Conservation (phyloP, 2,888 invertebrate genomes). For the Cetonia aurata region DNA sequence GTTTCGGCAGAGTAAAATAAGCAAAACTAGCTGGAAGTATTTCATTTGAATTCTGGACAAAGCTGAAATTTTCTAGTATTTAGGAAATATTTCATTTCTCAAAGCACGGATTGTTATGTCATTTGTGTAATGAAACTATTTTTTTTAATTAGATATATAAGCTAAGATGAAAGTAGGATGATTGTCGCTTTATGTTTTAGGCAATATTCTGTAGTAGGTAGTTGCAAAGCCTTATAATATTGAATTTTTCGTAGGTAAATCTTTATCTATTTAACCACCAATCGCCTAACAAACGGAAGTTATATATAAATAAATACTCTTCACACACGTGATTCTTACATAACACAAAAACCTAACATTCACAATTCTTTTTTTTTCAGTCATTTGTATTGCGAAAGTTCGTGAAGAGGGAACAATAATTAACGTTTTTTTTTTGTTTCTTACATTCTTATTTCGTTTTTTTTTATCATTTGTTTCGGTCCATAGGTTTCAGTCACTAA, state of each 20-base stretch:
- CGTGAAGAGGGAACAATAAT: slow-evolving; percentile 5
- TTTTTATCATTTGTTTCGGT: slow-evolving; percentile 18
- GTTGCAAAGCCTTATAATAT: neutral
- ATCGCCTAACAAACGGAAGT: slow-evolving; percentile 11
- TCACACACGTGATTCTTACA: slow-evolving; percentile 29
- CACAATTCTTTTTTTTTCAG: slow-evolving; percentile 13
- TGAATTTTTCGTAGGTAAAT: slow-evolving; percentile 2
- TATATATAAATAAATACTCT: slow-evolving; percentile 11
- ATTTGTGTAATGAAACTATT: too few relatives aligned
- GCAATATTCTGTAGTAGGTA: too few relatives aligned
- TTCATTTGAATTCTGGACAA: too few relatives aligned
- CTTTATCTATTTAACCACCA: slow-evolving; percentile 12
- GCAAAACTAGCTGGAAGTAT: too few relatives aligned
- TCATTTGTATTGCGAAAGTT: slow-evolving; percentile 19
- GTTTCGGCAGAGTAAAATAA: too few relatives aligned
- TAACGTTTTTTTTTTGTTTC: neutral
- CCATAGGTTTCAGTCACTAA: slow-evolving; percentile 27
- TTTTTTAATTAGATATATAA: too few relatives aligned
- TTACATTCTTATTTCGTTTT: neutral
- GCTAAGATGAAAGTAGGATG: too few relatives aligned
- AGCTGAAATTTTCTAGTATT: too few relatives aligned
- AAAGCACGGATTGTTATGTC: too few relatives aligned
- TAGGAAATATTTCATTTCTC: too few relatives aligned
- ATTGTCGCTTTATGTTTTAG: too few relatives aligned
- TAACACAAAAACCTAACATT: slow-evolving; percentile 32